These are phyloP conservation scores for Danio jaintianensis DNA, from an alignment of 2,797 vertebrate genomes.

Conservation along the genomic window DNA sequence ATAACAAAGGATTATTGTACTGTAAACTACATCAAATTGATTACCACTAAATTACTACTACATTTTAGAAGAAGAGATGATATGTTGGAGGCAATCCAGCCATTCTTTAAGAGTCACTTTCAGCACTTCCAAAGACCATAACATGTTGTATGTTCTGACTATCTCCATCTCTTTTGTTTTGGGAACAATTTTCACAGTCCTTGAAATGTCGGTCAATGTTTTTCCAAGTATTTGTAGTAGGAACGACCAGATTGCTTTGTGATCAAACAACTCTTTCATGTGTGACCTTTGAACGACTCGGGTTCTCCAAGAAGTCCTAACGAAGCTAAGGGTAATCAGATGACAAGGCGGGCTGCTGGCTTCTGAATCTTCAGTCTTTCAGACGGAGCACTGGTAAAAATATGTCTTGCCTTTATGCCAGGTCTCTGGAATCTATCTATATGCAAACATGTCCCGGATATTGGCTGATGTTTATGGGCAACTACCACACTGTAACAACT, in stretches of 20 bases:
- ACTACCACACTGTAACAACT: too few relatives aligned
- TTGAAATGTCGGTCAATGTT: constrained; percentile 70
- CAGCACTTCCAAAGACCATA: constrained; percentile 67
- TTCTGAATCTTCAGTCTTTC: constrained; percentile 53
- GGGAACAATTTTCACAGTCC: constrained; percentile 60
- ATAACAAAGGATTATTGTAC: background rate
- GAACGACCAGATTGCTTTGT: constrained; percentile 48
- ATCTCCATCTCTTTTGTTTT: constrained; percentile 51
- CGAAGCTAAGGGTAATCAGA: constrained; percentile 67
- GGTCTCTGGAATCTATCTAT: background rate
- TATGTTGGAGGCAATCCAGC: constrained; percentile 23
- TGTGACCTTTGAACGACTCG: constrained; percentile 68
- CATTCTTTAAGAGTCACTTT: constrained; percentile 67
- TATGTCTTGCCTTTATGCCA: background rate
- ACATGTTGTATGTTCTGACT: constrained; percentile 38
- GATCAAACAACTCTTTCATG: constrained; percentile 76
- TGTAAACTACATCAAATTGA: background rate
- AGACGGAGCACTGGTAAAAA: constrained; percentile 39
- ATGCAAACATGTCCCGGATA: background rate
- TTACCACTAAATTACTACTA: too few relatives aligned
- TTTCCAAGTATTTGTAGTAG: constrained; percentile 69
- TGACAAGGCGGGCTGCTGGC: constrained; percentile 57
- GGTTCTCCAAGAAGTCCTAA: constrained; percentile 61
- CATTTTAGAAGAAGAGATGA: constrained; percentile 60
- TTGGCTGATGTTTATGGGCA: background rate